Evolutionary conservation across 2,113 vertebrate genomes (phyloP), one percentile per base, ranked within the genome.

Genomic region (Psittacara wagleri): DNA sequence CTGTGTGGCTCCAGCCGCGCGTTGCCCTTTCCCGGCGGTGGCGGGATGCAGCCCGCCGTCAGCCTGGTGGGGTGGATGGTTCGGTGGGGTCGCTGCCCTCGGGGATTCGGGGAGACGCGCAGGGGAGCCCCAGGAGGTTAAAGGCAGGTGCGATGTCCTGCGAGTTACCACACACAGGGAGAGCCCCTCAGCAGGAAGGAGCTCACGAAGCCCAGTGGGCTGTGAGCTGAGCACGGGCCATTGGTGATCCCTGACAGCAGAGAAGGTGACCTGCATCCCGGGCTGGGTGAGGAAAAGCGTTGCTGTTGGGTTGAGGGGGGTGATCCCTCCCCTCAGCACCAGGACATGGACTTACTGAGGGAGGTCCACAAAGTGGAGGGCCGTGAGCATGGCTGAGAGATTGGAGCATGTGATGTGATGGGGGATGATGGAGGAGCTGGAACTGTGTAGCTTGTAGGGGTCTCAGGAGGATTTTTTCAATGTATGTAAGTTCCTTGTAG

Each of bases 391-490:
- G n/a, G 3, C 1, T 4, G 78, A 37, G 51, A 24, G 28, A 8
- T 2, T 15, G 44, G 23, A 62, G 24, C 6, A 1, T 6, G 29
- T 0, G 5, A 3, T 0, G 0, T 28, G 46, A 9, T 2, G 14
- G 19, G 39, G 72, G 25, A n/a, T 27, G 18, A 49, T 22, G 39
- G 31, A 83, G 7, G 66, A 19, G 55, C 24, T 16, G 81, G 52
- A 37, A 8, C 39, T 22, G 27, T 2, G 7, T 51, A n/a, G 35
- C 41, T 43, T 13, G 48, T 49, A 55, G 24, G 4, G 18, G 48
- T 4, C 39, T 61, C 12, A 4, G 33, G 28, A 57, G 29, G 10
- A 8, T 37, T 10, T n/a, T 35, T 61, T 19, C 0, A 0, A 4
- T n/a, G 43, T 29, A 1, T 23, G 7, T 37, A 23, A 64, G 41